phyloP scores from a whole-genome alignment of 37 sponge, comb jelly and placozoan species.

The Oscarella lobularis region DNA sequence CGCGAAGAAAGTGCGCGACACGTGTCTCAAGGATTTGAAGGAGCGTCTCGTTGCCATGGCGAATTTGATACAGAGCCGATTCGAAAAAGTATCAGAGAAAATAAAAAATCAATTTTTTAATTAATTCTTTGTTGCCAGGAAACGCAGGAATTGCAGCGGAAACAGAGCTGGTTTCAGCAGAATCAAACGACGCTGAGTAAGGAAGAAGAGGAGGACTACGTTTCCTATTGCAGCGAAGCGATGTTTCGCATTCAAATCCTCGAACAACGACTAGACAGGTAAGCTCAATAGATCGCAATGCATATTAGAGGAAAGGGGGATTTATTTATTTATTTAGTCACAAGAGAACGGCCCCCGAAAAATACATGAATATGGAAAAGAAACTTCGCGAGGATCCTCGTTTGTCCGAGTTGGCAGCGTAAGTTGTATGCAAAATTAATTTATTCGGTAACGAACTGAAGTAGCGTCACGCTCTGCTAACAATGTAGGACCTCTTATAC shows the following conservation, averaged over 20 bases:
- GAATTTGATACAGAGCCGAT: conserved; percentile 71
- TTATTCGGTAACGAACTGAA: too few relatives aligned
- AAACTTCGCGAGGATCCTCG: conserved; percentile 49
- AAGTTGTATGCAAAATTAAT: too few relatives aligned
- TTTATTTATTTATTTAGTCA: conserved; percentile 30
- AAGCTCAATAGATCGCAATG: not conserved
- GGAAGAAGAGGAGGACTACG: conserved; percentile 82
- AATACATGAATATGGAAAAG: conserved; percentile 58
- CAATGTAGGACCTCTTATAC: too few relatives aligned
- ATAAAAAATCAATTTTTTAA: not conserved
- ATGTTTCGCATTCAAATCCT: conserved; percentile 95
- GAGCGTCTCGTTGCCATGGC: conserved; percentile 70
- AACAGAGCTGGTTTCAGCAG: conserved; percentile 80
- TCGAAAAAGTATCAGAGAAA: conserved; percentile 41
- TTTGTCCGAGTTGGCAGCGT: conserved; percentile 23
- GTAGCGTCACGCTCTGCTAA: too few relatives aligned
- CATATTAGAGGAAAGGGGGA: not conserved
- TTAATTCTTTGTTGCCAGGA: conserved; percentile 23
- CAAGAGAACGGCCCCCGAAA: conserved; percentile 71
- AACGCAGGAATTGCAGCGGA: conserved; percentile 64
- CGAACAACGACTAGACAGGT: conserved; percentile 79
- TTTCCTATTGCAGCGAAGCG: conserved; percentile 70
- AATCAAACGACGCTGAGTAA: conserved; percentile 67
- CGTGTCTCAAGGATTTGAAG: conserved; percentile 68
- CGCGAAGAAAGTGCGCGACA: conserved; percentile 31